Conservation (phyloP, 92 coral and sea anemone genomes). For the Epizoanthus ramosus region DNA sequence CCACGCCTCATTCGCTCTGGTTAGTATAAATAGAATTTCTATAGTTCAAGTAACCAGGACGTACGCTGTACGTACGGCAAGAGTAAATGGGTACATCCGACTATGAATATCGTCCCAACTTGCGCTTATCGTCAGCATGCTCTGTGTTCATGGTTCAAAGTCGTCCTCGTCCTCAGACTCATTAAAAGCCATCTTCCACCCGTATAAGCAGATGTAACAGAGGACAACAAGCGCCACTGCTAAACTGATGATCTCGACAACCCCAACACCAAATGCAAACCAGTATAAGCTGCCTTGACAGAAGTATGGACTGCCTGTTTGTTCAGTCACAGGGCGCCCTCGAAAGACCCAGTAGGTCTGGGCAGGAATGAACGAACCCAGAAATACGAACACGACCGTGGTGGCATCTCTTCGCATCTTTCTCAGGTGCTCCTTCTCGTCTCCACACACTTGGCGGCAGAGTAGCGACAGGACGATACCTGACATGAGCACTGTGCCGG, state of each 20-base stretch:
- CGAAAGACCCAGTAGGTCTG: constrained; percentile 43
- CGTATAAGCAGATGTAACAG: constrained; percentile 33
- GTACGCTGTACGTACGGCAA: too few relatives aligned
- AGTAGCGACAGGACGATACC: neutral
- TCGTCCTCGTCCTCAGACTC: constrained; percentile 18
- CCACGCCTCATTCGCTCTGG: too few relatives aligned
- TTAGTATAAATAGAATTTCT: too few relatives aligned
- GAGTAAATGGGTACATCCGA: neutral
- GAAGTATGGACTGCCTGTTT: neutral
- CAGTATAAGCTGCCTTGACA: constrained; percentile 23
- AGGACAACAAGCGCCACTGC: constrained; percentile 19
- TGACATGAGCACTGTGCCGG: constrained; percentile 7
- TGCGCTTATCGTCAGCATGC: too few relatives aligned
- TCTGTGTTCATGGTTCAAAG: neutral
- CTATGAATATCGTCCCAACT: neutral
- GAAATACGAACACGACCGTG: constrained; percentile 11
- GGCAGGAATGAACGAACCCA: constrained; percentile 32
- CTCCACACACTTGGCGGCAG: constrained; percentile 17
- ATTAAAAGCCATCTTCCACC: constrained; percentile 25
- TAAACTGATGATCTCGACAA: constrained; percentile 13
- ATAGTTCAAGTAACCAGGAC: too few relatives aligned
- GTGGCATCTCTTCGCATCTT: constrained; percentile 24
- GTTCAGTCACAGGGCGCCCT: neutral
- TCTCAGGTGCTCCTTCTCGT: constrained; percentile 10
- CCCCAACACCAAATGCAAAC: constrained; percentile 32